These are phyloP conservation scores for Hypomecis atomaria DNA, from an alignment of 2,888 invertebrate genomes.

Conservation along the genomic window DNA sequence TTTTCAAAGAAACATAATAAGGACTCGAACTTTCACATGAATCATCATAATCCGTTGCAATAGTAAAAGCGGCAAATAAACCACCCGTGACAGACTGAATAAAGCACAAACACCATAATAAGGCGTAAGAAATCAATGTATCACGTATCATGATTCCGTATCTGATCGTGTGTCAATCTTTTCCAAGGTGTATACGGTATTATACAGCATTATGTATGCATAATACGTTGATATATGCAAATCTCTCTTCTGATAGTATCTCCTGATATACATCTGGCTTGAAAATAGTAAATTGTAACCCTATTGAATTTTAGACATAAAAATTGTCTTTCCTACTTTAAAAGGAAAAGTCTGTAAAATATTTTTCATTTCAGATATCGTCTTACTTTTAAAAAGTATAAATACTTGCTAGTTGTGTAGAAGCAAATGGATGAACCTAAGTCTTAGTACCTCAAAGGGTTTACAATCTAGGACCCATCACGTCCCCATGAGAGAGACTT, in stretches of 20 bases:
- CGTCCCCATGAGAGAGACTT: too few species aligned
- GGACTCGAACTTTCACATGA: conserved; percentile 38
- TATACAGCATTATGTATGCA: conserved; percentile 52
- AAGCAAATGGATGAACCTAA: too few species aligned
- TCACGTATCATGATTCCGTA: conserved; percentile 50
- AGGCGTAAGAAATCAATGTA: conserved; percentile 55
- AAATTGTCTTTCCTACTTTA: neutral
- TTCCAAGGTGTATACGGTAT: conserved; percentile 46
- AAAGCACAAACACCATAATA: conserved; percentile 47
- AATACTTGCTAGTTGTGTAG: too few species aligned
- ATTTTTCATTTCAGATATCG: conserved; percentile 4
- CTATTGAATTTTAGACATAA: neutral
- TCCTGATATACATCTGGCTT: conserved; percentile 24
- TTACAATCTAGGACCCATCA: too few species aligned
- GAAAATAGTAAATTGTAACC: conserved; percentile 11
- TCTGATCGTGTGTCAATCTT: conserved; percentile 57
- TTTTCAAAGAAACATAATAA: conserved; percentile 29
- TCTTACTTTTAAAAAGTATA: too few species aligned
- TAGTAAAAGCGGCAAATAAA: conserved; percentile 34
- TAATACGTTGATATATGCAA: conserved; percentile 51
- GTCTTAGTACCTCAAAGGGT: too few species aligned
- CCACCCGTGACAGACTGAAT: conserved; percentile 43
- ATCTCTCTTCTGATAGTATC: conserved; percentile 38
- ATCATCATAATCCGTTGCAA: conserved; percentile 34
- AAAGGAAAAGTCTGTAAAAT: conserved; percentile 10